Evolutionary conservation across 1,140 invertebrate genomes (phyloP), one percentile per base, ranked within the genome.

Genomic region (Aphis gossypii): DNA sequence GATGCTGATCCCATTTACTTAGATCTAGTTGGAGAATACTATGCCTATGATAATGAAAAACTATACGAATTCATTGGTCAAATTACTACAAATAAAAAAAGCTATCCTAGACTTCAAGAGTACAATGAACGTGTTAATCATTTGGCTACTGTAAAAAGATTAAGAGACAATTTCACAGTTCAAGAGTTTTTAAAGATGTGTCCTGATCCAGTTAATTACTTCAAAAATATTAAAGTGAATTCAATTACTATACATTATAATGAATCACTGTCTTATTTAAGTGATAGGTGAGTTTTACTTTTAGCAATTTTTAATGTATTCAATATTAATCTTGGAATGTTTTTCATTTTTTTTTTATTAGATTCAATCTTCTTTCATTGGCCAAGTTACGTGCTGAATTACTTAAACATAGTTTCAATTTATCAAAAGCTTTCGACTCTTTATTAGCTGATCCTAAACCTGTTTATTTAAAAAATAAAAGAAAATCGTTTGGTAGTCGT

Each of bases 1-100:
- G 68, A 92, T 38, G 90, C 90, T 6, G 90, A 92, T 25, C 90
- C 90, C 4, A 92, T 92, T 92, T 92, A 60, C 44, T 90, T 90
- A 14, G 89, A 90, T 68, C 0, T 90, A 60, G 56, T 90, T 30
- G 89, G 89, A 92, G 90, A 92, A 83, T 23, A 51, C 4, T 92
- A 48, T 51, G n/a, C 35, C 35, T 38, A 51, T 51, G 23, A 92
- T 51, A 18, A 92, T 9, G 18, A 92, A 38, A 30, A 25, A 5
- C 11, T 92, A 23, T 51, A 4, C 38, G 46, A 83, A 35, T 82
- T 82, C 18, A 92, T 92, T 51, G 68, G 35, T 38, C 18, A 35
- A 35, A 38, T 83, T 14, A 92, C 90, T 51, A 56, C 90, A 25
- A 92, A 92, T 5, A 46, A 82, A n/a, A 92, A 5, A 92, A 6